Percentiles rank a stretch among this genome's conserved stretches.
phyloP scores from a whole-genome alignment of 2,113 vertebrate species.

The Anser brachyrhynchus region DNA sequence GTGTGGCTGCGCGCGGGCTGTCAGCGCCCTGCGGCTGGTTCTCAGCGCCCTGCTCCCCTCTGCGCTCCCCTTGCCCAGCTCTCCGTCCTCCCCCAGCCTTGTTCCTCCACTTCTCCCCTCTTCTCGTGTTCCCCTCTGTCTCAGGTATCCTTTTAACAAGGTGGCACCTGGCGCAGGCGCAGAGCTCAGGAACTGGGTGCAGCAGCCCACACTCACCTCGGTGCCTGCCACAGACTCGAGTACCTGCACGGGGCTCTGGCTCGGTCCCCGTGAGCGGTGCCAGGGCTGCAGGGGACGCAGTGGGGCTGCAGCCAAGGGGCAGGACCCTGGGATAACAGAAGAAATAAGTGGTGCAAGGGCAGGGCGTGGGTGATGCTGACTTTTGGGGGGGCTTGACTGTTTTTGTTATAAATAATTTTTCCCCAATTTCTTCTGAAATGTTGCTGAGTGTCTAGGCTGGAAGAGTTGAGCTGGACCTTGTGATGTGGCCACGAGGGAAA shows the following conservation, averaged over 20 bases:
- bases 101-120: not conserved
- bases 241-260: rapidly evolving
- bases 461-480: not conserved
- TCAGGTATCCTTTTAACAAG: not conserved
- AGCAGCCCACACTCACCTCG: rapidly evolving
- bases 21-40: not conserved
- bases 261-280: not conserved
- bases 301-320: rapidly evolving
- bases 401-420: slow-evolving; percentile 12
- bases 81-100: not conserved
- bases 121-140: not conserved
- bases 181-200: not conserved
- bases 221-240: rapidly evolving
- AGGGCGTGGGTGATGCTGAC: not conserved
- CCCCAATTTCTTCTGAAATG: not conserved
- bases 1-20: not conserved
- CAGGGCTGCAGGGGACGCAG: rapidly evolving
- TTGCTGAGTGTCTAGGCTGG: not conserved
- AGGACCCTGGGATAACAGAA: not conserved
- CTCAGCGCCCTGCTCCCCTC: not conserved
- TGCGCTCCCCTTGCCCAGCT: not conserved
- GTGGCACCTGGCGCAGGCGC: not conserved
- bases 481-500: rapidly evolving
- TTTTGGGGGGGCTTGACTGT: not conserved
- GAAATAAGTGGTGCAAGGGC: rapidly evolving